A percentile compares a stretch with the other conserved stretches of the same genome.
Conservation (phyloP, 1,140 invertebrate genomes). For the Drosophila rhopaloa region DNA sequence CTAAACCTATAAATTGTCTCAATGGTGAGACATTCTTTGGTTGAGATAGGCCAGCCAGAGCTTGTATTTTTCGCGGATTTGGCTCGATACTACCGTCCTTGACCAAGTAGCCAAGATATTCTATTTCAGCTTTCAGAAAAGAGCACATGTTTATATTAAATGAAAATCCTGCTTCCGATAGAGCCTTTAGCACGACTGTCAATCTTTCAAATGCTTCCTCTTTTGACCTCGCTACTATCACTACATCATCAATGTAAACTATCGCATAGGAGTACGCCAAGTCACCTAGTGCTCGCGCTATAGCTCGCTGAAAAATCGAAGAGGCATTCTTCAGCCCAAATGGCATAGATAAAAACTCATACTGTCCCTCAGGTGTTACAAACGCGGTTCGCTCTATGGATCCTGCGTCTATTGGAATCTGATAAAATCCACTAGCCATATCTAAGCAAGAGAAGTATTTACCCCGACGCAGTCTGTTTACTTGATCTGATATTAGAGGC, state of each 20-base stretch:
- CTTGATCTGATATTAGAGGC: no score
- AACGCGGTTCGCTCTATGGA: no score
- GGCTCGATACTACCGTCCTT: slow-evolving; percentile 4
- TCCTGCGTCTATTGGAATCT: no score
- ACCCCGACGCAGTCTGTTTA: no score
- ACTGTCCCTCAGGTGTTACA: no score
- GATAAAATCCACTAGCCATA: no score
- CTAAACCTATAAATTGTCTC: background rate
- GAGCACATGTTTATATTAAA: background rate
- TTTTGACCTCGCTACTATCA: no score
- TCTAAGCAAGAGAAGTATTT: no score
- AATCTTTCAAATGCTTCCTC: slow-evolving; percentile 3
- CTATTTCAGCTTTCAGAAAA: slow-evolving; percentile 8
- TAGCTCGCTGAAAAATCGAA: slow-evolving; percentile 2
- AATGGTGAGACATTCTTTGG: no score
- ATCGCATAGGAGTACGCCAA: slow-evolving; percentile 6
- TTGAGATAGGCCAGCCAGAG: background rate
- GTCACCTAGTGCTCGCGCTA: slow-evolving; percentile 1
- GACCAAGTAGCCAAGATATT: slow-evolving; percentile 4
- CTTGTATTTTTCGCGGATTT: background rate
- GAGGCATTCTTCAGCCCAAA: no score
- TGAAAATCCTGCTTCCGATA: background rate
- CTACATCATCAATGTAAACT: no score
- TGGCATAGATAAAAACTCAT: no score
- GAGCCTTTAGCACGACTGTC: background rate